Evolutionary conservation across 2,888 invertebrate genomes (phyloP).

Genomic region (Euspilapteryx auroguttella): DNA sequence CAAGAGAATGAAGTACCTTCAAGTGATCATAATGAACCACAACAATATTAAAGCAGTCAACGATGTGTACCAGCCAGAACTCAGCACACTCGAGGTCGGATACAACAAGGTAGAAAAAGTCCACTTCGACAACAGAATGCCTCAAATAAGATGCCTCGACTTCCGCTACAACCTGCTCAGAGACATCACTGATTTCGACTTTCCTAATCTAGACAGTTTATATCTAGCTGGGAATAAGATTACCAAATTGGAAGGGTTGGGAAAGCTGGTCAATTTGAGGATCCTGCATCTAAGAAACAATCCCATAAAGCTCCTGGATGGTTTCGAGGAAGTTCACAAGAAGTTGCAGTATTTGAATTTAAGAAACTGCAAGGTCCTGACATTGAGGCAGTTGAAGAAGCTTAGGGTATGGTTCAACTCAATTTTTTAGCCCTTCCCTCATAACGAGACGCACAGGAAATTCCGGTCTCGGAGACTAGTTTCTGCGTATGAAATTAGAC

Average conservation of each 20-base stretch:
- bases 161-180: slow-evolving; percentile 50
- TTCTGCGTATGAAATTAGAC: too few species aligned
- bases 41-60: slow-evolving; percentile 52
- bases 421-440: too few species aligned
- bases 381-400: slow-evolving; percentile 55
- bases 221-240: slow-evolving; percentile 78
- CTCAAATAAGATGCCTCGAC: slow-evolving; percentile 52
- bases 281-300: slow-evolving; percentile 76
- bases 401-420: slow-evolving; percentile 25
- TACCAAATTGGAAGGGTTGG: slow-evolving; percentile 61
- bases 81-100: slow-evolving; percentile 59
- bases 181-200: slow-evolving; percentile 42
- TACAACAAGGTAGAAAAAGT: slow-evolving; percentile 38
- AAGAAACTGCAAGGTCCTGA: slow-evolving; percentile 52
- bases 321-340: slow-evolving; percentile 35
- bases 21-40: slow-evolving; percentile 58
- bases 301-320: slow-evolving; percentile 51
- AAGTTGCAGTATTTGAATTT: slow-evolving; percentile 61
- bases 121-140: slow-evolving; percentile 22
- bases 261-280: slow-evolving; percentile 60
- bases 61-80: slow-evolving; percentile 54
- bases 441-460: too few species aligned
- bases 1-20: slow-evolving; percentile 56
- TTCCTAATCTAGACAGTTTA: slow-evolving; percentile 65
- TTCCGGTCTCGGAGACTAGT: too few species aligned